Evolutionary conservation across 2,888 invertebrate species (phyloP), one percentile per base, ranked within the genome.

Genomic region (Microdon myrmicae): DNA sequence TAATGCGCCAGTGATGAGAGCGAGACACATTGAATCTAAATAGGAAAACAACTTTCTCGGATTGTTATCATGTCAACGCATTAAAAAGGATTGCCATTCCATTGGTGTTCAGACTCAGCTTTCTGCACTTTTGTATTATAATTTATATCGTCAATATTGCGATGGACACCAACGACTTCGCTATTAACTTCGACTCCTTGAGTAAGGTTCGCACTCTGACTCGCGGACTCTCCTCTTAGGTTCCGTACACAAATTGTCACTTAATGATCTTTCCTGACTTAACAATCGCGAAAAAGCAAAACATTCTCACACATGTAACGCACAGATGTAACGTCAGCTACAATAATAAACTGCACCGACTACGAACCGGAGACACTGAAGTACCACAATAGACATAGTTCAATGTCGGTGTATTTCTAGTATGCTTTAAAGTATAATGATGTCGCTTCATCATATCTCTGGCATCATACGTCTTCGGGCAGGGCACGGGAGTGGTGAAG

Each of bases 1-100:
- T 66, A 54, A 59, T 59, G 66, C 48, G 47, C 47, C 59, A 34
- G 35, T 59, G 59, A 66, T 66, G 59, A 66, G 66, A 66, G 59
- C 48, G 38, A 64, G 59, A 59, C 54, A 66, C 59, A 66, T 59
- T 59, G 48, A 59, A 66, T 66, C 66, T 59, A 66, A 66, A 66
- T 66, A 66, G 48, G 54, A 66, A 59, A 66, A 66, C 66, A 66
- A 66, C 66, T 66, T 66, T 66, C 66, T 66, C 66, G 66, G 66
- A 66, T 66, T 66, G 66, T 66, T 66, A 66, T 59, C 66, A 54
- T 59, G 66, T 59, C 66, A 66, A 66, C 66, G 66, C 66, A 66
- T 59, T 66, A 47, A 53, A 58, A 58, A 51, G 58, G 53, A 58
- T 47, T 58, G 47, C 51, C 47, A 51, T 25, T 44, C 37, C 41